These are phyloP conservation scores for Australoheros scitulus DNA, from an alignment of 2,113 vertebrate species.

Conservation along the genomic window DNA sequence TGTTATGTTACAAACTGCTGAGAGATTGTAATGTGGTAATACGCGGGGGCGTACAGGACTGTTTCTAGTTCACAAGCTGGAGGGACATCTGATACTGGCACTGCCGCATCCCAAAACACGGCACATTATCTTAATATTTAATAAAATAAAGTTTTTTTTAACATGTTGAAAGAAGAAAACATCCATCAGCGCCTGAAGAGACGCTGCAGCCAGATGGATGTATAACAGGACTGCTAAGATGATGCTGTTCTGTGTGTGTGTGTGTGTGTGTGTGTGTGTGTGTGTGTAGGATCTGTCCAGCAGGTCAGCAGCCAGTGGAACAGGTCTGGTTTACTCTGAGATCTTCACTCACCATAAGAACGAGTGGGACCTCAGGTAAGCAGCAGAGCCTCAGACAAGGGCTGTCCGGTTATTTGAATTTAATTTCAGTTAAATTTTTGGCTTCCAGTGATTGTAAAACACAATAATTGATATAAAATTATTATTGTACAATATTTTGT, in stretches of 20 bases:
- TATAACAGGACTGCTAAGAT: neutral
- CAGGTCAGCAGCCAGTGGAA: conserved; percentile 41
- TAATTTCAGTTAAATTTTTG: neutral
- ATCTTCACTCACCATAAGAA: conserved; percentile 64
- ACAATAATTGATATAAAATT: neutral
- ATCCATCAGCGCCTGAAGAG: too few species aligned
- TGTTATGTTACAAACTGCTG: neutral
- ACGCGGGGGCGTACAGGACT: neutral
- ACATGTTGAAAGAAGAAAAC: too few species aligned
- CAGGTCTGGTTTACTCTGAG: conserved; percentile 67
- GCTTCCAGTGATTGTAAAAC: neutral
- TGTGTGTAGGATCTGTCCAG: conserved; percentile 54
- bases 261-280: neutral
- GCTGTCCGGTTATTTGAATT: neutral
- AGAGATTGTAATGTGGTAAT: neutral
- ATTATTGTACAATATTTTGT: neutral
- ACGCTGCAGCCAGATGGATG: too few species aligned
- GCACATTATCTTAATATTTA: neutral
- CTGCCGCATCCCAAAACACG: neutral
- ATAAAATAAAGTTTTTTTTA: neutral
- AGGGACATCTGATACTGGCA: neutral
- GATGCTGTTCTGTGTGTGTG: neutral
- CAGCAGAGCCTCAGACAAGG: neutral
- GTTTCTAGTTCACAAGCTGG: neutral
- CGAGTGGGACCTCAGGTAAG: conserved; percentile 62